phyloP scores from a whole-genome alignment of 2,888 invertebrate species.

The Thysanoteuthis rhombus region DNA sequence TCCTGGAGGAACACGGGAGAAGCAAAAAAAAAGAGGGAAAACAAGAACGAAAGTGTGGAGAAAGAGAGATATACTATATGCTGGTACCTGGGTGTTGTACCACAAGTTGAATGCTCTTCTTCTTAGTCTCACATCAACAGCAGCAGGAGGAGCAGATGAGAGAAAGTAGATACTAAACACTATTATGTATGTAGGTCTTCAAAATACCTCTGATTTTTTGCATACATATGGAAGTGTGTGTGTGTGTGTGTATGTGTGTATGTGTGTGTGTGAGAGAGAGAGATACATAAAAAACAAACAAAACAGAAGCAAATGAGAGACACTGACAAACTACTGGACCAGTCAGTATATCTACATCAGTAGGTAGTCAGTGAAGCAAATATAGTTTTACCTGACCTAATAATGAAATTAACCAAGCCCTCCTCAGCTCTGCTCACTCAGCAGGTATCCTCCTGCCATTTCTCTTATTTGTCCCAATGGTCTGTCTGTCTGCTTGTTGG shows the following conservation, averaged over 20 bases:
- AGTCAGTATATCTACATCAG: not conserved
- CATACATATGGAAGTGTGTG: too few relatives aligned
- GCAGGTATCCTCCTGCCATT: not conserved
- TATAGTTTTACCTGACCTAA: conserved; percentile 12
- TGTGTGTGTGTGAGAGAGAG: not conserved
- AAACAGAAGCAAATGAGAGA: not conserved
- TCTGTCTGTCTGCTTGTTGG: not conserved
- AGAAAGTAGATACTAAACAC: too few relatives aligned
- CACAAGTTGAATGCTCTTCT: not conserved
- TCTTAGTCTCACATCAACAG: too few relatives aligned
- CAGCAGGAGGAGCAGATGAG: too few relatives aligned
- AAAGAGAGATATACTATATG: not conserved
- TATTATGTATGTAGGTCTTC: too few relatives aligned
- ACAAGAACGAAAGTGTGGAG: not conserved
- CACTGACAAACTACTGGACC: not conserved
- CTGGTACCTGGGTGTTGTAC: not conserved
- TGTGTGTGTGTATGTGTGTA: not conserved
- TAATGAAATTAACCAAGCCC: not conserved
- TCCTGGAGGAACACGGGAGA: not conserved
- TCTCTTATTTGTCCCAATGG: not conserved
- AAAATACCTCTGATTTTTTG: too few relatives aligned
- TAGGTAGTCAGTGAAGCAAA: not conserved
- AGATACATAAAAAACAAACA: not conserved
- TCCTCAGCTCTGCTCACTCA: not conserved
- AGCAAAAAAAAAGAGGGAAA: not conserved